phyloP scores from a whole-genome alignment of 2,113 vertebrate species.

The western clawed frog (Xenopus tropicalis) region DNA sequence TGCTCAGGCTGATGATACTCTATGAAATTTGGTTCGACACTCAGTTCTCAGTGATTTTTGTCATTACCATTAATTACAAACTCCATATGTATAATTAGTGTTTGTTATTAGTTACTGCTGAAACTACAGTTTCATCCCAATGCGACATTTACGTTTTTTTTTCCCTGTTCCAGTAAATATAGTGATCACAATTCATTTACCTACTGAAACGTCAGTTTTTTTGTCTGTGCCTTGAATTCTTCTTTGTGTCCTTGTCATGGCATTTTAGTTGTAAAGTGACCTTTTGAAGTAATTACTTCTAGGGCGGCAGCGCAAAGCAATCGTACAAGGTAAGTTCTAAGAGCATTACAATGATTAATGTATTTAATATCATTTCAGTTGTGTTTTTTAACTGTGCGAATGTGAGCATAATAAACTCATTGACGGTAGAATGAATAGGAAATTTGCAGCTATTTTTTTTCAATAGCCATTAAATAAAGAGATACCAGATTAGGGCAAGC shows the following conservation, averaged over 20 bases:
- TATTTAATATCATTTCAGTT: conserved; percentile 40
- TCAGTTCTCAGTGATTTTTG: background rate
- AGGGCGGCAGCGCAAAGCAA: conserved; percentile 33
- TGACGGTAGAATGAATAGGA: conserved; percentile 11
- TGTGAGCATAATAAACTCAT: conserved; percentile 27
- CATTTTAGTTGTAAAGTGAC: conserved; percentile 40
- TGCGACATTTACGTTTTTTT: too few relatives aligned
- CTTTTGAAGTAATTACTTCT: conserved; percentile 43
- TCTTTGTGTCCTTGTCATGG: conserved; percentile 34
- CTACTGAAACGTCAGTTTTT: conserved; percentile 11
- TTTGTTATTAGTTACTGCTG: conserved; percentile 1
- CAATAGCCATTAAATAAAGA: background rate
- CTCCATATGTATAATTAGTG: conserved; percentile 4
- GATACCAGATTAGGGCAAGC: background rate
- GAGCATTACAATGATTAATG: conserved; percentile 43
- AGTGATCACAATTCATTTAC: conserved; percentile 8
- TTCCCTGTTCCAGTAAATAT: background rate
- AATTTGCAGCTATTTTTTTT: conserved; percentile 15
- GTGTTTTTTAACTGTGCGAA: conserved; percentile 8
- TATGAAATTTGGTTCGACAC: background rate
- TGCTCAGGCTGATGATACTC: background rate
- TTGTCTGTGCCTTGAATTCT: conserved; percentile 15
- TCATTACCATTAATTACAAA: background rate
- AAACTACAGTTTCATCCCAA: conserved; percentile 4
- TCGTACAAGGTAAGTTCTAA: conserved; percentile 36